Conservation (phyloP, 2,797 vertebrate genomes). For the Darevskia mixta region DNA sequence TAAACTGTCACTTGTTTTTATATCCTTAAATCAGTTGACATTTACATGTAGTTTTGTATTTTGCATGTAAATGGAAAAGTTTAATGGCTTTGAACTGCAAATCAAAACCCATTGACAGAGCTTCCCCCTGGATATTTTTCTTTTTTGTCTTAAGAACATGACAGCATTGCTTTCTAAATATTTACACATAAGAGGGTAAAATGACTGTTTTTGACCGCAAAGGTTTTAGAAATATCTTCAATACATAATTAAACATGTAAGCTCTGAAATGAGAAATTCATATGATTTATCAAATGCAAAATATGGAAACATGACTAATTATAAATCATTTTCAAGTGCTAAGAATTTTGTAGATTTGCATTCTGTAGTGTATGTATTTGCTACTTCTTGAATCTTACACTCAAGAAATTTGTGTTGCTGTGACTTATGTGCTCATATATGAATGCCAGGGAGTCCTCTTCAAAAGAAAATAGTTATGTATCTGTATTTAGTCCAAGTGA, state of each 20-base stretch:
- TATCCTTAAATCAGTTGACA: constrained; percentile 68
- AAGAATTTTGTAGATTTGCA: constrained; percentile 39
- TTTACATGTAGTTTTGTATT: constrained; percentile 69
- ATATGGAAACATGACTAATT: constrained; percentile 38
- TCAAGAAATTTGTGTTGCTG: constrained; percentile 46
- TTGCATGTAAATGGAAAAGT: constrained; percentile 68
- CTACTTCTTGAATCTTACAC: constrained; percentile 49
- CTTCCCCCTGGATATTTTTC: constrained; percentile 36
- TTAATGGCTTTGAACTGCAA: constrained; percentile 66
- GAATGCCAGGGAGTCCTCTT: background rate
- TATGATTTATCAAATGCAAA: constrained; percentile 54
- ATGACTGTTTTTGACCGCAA: constrained; percentile 67
- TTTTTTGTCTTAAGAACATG: constrained; percentile 57
- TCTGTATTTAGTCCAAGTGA: background rate
- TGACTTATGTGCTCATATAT: constrained; percentile 4
- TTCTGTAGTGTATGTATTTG: constrained; percentile 33
- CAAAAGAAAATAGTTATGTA: background rate
- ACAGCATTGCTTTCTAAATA: constrained; percentile 70
- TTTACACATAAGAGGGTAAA: constrained; percentile 56
- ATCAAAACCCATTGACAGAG: constrained; percentile 44
- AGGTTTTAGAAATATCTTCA: constrained; percentile 67
- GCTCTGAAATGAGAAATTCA: constrained; percentile 53
- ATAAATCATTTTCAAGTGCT: constrained; percentile 18
- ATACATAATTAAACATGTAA: constrained; percentile 55
- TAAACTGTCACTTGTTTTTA: constrained; percentile 63